phyloP scores from a whole-genome alignment of 2,113 vertebrate genomes.

The Tapirus terrestris region DNA sequence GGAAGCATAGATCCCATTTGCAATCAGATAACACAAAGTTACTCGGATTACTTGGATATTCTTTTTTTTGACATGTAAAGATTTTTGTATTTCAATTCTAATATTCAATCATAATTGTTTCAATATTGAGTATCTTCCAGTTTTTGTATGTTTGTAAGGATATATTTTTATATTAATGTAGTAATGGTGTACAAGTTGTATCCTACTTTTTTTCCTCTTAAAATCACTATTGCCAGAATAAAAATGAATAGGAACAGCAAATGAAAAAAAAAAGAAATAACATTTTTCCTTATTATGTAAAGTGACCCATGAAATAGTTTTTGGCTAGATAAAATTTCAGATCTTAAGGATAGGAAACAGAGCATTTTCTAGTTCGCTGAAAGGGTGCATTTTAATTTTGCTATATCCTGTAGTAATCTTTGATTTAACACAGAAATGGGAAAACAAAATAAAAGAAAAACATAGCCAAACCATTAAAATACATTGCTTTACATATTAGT shows the following conservation, averaged over 20 bases:
- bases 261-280: not conserved
- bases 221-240: not conserved
- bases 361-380: not conserved
- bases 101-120: not conserved
- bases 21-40: not conserved
- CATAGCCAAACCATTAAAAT: not conserved
- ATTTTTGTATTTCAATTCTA: not conserved
- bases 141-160: not conserved
- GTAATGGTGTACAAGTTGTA: not conserved
- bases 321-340: constrained; percentile 31
- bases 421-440: not conserved
- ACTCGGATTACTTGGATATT: no score
- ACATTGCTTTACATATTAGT: not conserved
- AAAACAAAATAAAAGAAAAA: not conserved
- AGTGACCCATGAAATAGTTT: not conserved
- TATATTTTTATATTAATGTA: not conserved
- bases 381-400: not conserved
- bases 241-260: not conserved
- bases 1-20: not conserved
- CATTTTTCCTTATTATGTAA: not conserved
- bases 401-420: not conserved
- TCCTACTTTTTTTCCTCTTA: not conserved
- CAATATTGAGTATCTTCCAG: not conserved
- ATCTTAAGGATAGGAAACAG: not conserved
- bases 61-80: no score